Evolutionary conservation across 1,140 invertebrate genomes (phyloP), one percentile per base, ranked within the genome.

Genomic region (Drosophila triauraria): DNA sequence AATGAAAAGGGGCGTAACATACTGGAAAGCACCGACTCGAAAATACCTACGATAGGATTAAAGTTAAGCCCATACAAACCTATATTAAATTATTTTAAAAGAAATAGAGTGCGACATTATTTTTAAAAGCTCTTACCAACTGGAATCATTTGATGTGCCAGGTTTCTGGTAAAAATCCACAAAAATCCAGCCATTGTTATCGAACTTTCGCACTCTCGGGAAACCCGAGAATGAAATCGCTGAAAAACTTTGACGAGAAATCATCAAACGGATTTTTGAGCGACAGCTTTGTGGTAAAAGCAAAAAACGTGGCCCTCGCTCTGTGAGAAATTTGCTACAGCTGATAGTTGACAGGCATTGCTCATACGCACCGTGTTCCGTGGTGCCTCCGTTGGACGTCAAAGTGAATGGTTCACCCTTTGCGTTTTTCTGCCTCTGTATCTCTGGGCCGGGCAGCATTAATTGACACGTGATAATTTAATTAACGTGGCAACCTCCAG

Each of bases 381-480:
- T 44, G 7, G 23, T n/a, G 25, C 58, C 60, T 58, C 38, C 40
- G 54, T 48, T 42, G 62, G 80, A 60, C 65, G 79, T 74, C 72
- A 74, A 75, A 75, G 71, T 64, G 74, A 75, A 75, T 76, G 60
- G 44, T 76, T 56, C 38, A 56, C 53, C 32, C 53, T 56, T 56
- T 56, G 53, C 53, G 53, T 40, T 84, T 69, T 80, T 80, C 48
- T 60, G 30, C 27, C 47, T 42, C 46, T 63, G 81, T 71, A 70
- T 70, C 65, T 56, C 60, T 78, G 68, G 67, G 58, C 62, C 63
- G 43, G 71, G 71, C 50, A 67, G 61, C 82, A 88, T 88, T 87
- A 87, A 87, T 87, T 87, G 84, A 87, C 84, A 87, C 84, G 84
- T 87, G 84, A 88, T 87, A 87, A 87, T 87, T 87, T 87, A 87